A percentile compares a stretch with the other conserved stretches of the same genome.
These are phyloP conservation scores for Rhinoptilus africanus DNA, from an alignment of 2,113 vertebrate genomes.

Conservation along the genomic window DNA sequence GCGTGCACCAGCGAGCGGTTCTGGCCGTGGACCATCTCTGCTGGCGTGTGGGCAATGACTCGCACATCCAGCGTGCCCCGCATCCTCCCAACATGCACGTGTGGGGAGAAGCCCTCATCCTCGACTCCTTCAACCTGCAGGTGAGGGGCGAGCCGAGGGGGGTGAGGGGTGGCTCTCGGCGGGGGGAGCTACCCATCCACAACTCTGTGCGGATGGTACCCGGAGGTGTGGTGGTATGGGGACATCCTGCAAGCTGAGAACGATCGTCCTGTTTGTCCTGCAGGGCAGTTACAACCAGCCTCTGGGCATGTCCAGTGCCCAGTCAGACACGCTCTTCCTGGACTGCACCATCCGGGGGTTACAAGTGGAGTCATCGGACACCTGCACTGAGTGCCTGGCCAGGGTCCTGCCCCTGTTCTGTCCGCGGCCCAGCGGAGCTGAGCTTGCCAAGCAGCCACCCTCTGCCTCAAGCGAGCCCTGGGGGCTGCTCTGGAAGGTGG, in stretches of 20 bases:
- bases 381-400: slow-evolving; percentile 89
- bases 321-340: slow-evolving; percentile 79
- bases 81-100: slow-evolving; percentile 94
- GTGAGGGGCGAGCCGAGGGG: slow-evolving; percentile 32
- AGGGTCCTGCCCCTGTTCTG: slow-evolving; percentile 82
- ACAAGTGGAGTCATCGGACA: slow-evolving; percentile 91
- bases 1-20: slow-evolving; percentile 83
- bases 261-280: neutral
- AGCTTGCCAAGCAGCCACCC: neutral
- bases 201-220: fast-evolving
- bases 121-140: slow-evolving; percentile 90
- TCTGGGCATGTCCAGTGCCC: slow-evolving; percentile 68
- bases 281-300: slow-evolving; percentile 91
- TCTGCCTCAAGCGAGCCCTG: slow-evolving; percentile 36
- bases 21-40: slow-evolving; percentile 90
- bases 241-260: neutral
- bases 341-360: slow-evolving; percentile 88
- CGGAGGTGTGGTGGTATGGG: neutral
- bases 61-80: slow-evolving; percentile 93
- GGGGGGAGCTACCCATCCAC: too few species aligned
- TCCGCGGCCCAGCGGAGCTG: neutral
- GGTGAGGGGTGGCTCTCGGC: neutral
- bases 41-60: slow-evolving; percentile 96
- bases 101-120: slow-evolving; percentile 93
- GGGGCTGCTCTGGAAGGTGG: slow-evolving; percentile 84